Evolutionary conservation across 2,113 vertebrate species (phyloP), one percentile per base, ranked within the genome.

Genomic region (Antennarius striatus): DNA sequence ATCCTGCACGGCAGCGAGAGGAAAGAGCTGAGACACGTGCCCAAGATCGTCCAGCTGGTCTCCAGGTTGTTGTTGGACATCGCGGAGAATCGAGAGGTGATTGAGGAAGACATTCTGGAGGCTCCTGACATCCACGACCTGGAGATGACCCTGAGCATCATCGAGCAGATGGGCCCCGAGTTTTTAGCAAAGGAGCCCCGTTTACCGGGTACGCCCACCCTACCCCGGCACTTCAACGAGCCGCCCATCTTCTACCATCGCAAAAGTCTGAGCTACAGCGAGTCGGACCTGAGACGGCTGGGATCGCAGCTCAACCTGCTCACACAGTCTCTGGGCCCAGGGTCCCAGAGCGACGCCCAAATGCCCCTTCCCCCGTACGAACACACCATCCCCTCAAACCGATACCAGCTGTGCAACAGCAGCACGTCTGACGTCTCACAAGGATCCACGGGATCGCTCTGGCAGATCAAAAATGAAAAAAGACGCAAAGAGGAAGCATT

Each of bases 1-100:
- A 89, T 98, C 51, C 92, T 99, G 16, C 98, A 99, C 0, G 97
- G 98, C 29, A 90, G 91, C 0, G 98, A 99, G 88, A 94, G 95
- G 4, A 92, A 95, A 59, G 89, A 95, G 75, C 89, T 99, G 77
- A 95, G 92, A 63, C 65, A 97, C 0, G 86, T 97, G 56, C 98
- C 98, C 55, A 98, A 97, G 80, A 95, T 99, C 6, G 12, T 99
- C 56, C 91, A 94, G 49, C 81, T 99, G 0, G 90, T 97, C 29
- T 98, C 93, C 81, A 93, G 90, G 73, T 60, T 98, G 72, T 83
- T 99, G 17, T 57, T 96, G 57, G 95, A 97, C 84, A 91, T 99
- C 13, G 95, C 91, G 13, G 94, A 97, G 70, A 97, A 98, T 83
- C 92, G 94, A 1, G 92, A 95, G 56, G 92, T 96, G 71, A 88